Base-by-base conservation (phyloP, 2,888 invertebrate species). In the Colletes collaris region DNA sequence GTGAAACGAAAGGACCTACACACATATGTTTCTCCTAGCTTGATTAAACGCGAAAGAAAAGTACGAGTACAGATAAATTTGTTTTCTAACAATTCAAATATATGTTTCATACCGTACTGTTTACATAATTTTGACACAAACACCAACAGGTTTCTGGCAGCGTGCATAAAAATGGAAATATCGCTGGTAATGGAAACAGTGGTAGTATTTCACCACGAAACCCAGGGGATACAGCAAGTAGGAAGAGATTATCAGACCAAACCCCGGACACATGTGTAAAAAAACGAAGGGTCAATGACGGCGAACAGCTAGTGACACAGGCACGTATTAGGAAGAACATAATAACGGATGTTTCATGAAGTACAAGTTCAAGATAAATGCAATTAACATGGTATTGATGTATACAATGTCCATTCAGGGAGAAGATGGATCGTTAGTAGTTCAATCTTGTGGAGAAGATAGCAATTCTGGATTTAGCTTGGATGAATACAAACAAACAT, bases 1-100 rank as follows among this genome's bases (percentile, higher is more conserved):
- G 98, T 98, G 0, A 97, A 97, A 83, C 95, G 96, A 90, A 97
- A 96, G 93, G 96, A 97, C 87, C 93, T 97, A 53, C 94, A 94
- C 83, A 95, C 96, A 89, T 97, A 97, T 93, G 93, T 97, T 81
- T 95, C 97, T 7, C 94, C 95, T 11, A 95, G 95, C 84, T 94
- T 96, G 81, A 92, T 97, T 58, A 96, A 95, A 91, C 94, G 96
- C 53, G 97, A 97, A 91, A 94, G 96, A 76, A 96, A 96, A 89
- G 94, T 95, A 79, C 8, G 49, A 6, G 4, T 7, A 27, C 35
- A 0, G 3, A 53, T 35, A 50, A 27, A 60, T 27, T 58, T 16
- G 7, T 27, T 58, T 55, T n/a, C 13, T 40, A 1, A 63, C 44
- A 49, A 64, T 60, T 1, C 8, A 55, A 60, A 40, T 50, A 40